Conservation (phyloP, 2,797 vertebrate species). For the Chlorospingus flavigularis region DNA sequence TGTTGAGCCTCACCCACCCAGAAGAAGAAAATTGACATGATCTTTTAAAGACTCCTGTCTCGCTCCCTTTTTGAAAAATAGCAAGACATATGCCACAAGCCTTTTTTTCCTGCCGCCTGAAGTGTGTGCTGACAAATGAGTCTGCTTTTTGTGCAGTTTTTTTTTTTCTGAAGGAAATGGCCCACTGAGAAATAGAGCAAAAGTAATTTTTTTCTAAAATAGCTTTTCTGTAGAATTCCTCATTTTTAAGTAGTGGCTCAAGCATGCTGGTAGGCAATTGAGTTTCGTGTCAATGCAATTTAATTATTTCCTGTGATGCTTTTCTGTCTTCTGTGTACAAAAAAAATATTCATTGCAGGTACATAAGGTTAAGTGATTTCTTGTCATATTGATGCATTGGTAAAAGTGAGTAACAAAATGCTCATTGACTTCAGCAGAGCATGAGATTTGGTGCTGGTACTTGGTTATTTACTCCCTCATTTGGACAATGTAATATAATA, state of each 20-base stretch:
- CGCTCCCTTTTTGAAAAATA: neutral
- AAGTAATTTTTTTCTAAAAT: neutral
- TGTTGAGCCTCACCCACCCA: neutral
- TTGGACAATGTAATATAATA: neutral
- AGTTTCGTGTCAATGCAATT: neutral
- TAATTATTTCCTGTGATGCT: neutral
- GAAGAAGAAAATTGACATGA: slow-evolving; percentile 15
- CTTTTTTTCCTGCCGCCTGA: neutral
- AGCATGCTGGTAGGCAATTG: neutral
- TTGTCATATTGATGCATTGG: neutral
- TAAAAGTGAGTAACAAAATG: neutral
- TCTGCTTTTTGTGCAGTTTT: neutral
- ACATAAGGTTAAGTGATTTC: neutral
- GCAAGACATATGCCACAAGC: slow-evolving; percentile 13
- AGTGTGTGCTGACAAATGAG: slow-evolving; percentile 28
- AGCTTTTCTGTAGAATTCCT: neutral
- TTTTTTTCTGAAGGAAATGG: neutral
- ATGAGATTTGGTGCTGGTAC: neutral
- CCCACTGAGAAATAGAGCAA: neutral
- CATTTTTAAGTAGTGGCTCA: neutral
- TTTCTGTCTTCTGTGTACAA: neutral
- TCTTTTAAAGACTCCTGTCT: slow-evolving; percentile 24
- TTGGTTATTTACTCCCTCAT: neutral
- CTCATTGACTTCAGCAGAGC: neutral
- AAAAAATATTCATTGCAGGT: neutral